Conservation (phyloP, 2,113 vertebrate species). For the Noturus placidus region DNA sequence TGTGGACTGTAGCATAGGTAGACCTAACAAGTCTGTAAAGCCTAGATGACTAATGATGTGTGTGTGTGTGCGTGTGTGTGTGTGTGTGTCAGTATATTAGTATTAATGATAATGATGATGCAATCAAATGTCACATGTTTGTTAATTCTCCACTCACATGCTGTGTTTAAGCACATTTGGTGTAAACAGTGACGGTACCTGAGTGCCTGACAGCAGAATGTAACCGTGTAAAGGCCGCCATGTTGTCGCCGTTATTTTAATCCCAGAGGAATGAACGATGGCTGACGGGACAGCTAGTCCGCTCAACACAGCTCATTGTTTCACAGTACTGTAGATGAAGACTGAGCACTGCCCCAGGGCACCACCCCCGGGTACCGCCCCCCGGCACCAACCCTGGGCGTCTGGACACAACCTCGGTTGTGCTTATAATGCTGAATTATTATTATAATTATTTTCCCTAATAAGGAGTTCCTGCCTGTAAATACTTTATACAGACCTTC, state of each 20-base stretch:
- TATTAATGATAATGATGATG: neutral
- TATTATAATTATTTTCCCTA: neutral
- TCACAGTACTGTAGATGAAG: neutral
- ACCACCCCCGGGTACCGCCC: neutral
- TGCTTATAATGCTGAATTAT: too few relatives aligned
- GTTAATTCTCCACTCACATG: neutral
- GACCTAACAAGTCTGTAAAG: slow-evolving; percentile 19
- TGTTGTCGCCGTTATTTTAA: neutral
- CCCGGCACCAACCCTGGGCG: neutral
- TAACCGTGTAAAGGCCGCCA: neutral
- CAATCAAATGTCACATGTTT: neutral
- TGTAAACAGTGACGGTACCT: neutral
- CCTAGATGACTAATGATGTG: slow-evolving; percentile 1
- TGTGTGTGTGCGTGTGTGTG: neutral
- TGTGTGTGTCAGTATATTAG: neutral
- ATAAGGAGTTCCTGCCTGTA: neutral
- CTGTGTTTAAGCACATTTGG: neutral
- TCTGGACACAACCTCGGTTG: neutral
- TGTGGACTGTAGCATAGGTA: slow-evolving; percentile 34
- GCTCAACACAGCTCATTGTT: neutral
- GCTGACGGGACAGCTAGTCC: neutral
- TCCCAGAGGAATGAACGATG: neutral
- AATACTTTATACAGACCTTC: neutral
- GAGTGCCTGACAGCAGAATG: neutral
- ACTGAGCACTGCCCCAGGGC: too few relatives aligned